Percentiles rank a stretch among this genome's conserved stretches.
These are phyloP conservation scores for Leptopilina clavipes DNA, from an alignment of 1,140 invertebrate species.

Conservation along the genomic window DNA sequence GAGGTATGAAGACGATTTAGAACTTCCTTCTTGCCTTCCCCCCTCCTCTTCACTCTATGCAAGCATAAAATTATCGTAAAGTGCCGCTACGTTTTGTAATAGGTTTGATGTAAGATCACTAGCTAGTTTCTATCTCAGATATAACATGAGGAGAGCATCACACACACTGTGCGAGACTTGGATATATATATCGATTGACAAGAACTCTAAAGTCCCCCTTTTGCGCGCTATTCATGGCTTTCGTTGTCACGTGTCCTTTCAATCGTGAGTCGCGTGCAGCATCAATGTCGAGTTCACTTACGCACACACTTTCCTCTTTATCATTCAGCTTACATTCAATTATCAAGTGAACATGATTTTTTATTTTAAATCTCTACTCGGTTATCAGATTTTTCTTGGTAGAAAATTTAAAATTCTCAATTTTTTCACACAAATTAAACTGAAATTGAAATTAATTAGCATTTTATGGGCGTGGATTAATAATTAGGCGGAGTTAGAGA, in stretches of 20 bases:
- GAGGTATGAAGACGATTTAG: constrained; percentile 47
- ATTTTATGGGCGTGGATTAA: too few species aligned
- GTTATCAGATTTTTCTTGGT: too few species aligned
- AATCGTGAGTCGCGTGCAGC: constrained; percentile 56
- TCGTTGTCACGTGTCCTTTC: constrained; percentile 58
- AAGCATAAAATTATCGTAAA: constrained; percentile 57
- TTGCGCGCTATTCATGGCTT: constrained; percentile 55
- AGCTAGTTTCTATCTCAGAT: constrained; percentile 6
- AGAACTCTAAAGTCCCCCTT: background rate
- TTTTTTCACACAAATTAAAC: too few species aligned
- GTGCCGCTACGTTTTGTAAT: constrained; percentile 52
- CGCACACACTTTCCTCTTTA: constrained; percentile 45
- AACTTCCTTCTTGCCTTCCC: too few species aligned
- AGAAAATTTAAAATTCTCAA: too few species aligned
- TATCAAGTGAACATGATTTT: background rate
- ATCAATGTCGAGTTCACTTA: background rate
- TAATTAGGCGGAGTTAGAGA: too few species aligned
- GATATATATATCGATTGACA: constrained; percentile 57
- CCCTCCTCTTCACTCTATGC: constrained; percentile 53
- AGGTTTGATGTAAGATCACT: constrained; percentile 41
- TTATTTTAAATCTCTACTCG: background rate
- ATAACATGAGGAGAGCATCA: background rate
- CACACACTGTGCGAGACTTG: background rate
- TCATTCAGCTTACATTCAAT: constrained; percentile 40
- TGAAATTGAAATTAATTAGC: too few species aligned